A percentile compares a stretch with the other conserved stretches of the same genome.
phyloP scores from a whole-genome alignment of 30 jellyfish, hydroid and myxozoan genomes.

The Aurelia sp. region DNA sequence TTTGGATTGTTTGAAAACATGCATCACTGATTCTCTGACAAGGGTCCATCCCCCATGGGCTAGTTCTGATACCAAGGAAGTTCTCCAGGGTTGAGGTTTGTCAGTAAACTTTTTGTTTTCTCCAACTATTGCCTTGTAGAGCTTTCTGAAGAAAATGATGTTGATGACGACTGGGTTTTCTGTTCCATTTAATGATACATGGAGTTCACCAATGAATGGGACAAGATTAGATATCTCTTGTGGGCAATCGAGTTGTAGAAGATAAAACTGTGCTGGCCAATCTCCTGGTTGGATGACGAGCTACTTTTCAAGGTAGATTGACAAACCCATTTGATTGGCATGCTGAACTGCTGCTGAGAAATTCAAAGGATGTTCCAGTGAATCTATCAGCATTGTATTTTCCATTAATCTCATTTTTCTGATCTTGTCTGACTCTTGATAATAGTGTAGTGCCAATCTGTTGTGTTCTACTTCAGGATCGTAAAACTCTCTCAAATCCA shows the following conservation, averaged over 20 bases:
- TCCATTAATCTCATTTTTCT: no score
- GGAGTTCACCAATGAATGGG: conserved; percentile 40
- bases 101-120: conserved; percentile 22
- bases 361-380: no score
- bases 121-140: conserved; percentile 41
- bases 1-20: conserved; percentile 1
- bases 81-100: conserved; percentile 35
- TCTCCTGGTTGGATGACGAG: no score
- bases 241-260: neutral
- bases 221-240: conserved; percentile 13
- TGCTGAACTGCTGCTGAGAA: no score
- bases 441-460: no score
- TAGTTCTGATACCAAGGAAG: neutral
- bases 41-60: conserved; percentile 52
- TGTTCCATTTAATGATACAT: conserved; percentile 34
- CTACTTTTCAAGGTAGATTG: no score
- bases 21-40: conserved; percentile 33
- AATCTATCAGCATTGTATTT: no score
- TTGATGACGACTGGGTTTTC: conserved; percentile 30
- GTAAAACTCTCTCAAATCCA: no score
- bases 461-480: no score
- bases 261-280: no score
- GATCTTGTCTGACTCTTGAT: no score
- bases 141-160: conserved; percentile 21
- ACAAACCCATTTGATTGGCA: no score